Evolutionary conservation across 30 jellyfish, hydroid and myxozoan species (phyloP), one percentile per base, ranked within the genome.

Genomic region (Chrysaora quinquecirrha): DNA sequence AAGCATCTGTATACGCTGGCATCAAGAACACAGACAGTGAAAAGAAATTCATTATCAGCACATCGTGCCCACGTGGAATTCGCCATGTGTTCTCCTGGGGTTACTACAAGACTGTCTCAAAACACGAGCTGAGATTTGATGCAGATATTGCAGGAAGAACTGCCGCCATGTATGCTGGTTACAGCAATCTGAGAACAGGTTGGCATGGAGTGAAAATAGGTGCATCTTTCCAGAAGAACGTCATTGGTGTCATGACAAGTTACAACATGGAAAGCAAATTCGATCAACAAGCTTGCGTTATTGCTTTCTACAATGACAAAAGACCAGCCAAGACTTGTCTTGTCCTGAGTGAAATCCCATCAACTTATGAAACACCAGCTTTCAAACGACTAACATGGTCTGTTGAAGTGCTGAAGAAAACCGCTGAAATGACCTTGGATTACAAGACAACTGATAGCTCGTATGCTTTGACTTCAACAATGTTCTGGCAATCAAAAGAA

Each of bases 71-170:
- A 77, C 1, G 54, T 21, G 80, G 89, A 83, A 34, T 82, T 62
- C 54, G 38, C 27, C 27, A 25, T 23, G 84, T 65, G 46, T 30
- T 85, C 11, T 35, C 43, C 43, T 27, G 33, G 75, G 96, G 89
- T 21, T 85, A 85, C 80, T 75, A 33, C 79, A 14, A 12, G 71
- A 60, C 43, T 10, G 80, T 76, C 23, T 33, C 60, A 21, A 49
- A 80, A 25, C 89, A 85, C 34, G 79, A 76, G 31, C 2, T 85
- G 49, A 60, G 75, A 28, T 64, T 75, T 27, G 75, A 76, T 28
- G 97, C 93, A n/a, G 84, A 49, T 14, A 86, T 80, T 11, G 48
- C 86, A 21, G 99, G 97, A 43, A 83, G 80, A 88, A 60, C 69
- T 19, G 90, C 87, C 21, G 82, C 82, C 33, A 19, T 75, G 46